Conservation (phyloP, 2,797 vertebrate species). For the Brotula barbata region DNA sequence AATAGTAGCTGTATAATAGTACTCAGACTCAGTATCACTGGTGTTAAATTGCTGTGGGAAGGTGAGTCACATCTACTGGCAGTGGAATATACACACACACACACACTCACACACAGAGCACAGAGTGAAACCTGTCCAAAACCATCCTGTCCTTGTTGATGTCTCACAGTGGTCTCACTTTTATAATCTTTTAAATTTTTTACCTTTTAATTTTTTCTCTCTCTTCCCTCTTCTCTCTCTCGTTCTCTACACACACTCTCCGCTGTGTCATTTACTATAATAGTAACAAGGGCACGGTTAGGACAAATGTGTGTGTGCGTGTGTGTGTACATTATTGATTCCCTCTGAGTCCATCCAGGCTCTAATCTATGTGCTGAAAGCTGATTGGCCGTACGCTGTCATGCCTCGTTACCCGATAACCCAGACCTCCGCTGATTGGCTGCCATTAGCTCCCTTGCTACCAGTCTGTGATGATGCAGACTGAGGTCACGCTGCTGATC, state of each 20-base stretch:
- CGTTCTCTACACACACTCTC: constrained; percentile 7
- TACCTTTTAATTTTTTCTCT: background rate
- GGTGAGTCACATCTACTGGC: constrained; percentile 56
- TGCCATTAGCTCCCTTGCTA: constrained; percentile 41
- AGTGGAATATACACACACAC: constrained; percentile 27
- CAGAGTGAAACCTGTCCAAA: too few relatives aligned
- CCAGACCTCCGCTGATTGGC: constrained; percentile 55
- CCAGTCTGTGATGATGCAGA: constrained; percentile 67
- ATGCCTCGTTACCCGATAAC: constrained; percentile 60
- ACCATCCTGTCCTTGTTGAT: constrained; percentile 37
- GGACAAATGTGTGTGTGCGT: constrained; percentile 10
- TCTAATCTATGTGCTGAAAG: constrained; percentile 29
- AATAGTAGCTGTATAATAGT: background rate
- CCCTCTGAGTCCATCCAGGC: constrained; percentile 21
- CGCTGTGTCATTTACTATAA: constrained; percentile 33
- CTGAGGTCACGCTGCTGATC: constrained; percentile 72
- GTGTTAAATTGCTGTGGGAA: constrained; percentile 31
- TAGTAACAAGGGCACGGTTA: background rate
- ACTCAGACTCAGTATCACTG: constrained; percentile 6
- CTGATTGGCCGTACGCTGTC: constrained; percentile 53
- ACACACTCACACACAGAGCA: too few relatives aligned
- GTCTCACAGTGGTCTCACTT: constrained; percentile 6
- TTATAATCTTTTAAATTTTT: too few relatives aligned
- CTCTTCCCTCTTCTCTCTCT: background rate
- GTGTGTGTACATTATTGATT: constrained; percentile 63